Conservation (phyloP, 2,797 vertebrate genomes). For the Phoebastria nigripes region DNA sequence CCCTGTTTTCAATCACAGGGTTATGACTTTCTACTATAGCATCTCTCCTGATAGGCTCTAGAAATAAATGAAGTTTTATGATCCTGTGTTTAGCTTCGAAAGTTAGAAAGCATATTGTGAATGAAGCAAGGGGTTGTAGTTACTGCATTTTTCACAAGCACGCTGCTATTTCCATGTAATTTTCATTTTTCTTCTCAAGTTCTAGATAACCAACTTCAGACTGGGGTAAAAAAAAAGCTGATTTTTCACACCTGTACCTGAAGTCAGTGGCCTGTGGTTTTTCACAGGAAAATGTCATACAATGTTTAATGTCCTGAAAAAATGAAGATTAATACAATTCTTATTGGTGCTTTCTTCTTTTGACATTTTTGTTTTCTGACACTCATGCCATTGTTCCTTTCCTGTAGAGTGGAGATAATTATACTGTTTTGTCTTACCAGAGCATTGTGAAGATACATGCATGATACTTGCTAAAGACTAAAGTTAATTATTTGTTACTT, state of each 20-base stretch:
- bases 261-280: neutral
- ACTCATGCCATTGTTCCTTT: neutral
- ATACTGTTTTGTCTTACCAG: neutral
- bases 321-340: neutral
- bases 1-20: neutral
- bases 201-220: neutral
- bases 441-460: neutral
- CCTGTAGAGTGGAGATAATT: neutral
- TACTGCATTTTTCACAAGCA: neutral
- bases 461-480: neutral
- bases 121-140: neutral
- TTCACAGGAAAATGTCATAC: neutral
- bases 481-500: neutral
- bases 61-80: neutral
- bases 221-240: neutral
- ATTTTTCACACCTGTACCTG: neutral
- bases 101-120: neutral
- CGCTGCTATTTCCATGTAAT: neutral
- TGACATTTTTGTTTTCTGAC: neutral
- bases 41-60: neutral
- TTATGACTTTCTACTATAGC: neutral
- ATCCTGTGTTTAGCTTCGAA: neutral
- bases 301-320: neutral
- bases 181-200: neutral
- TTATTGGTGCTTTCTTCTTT: neutral